Percentiles rank a stretch among this genome's conserved stretches.
phyloP scores from a whole-genome alignment of 2,888 invertebrate species.

The Himalopsyche japonica region DNA sequence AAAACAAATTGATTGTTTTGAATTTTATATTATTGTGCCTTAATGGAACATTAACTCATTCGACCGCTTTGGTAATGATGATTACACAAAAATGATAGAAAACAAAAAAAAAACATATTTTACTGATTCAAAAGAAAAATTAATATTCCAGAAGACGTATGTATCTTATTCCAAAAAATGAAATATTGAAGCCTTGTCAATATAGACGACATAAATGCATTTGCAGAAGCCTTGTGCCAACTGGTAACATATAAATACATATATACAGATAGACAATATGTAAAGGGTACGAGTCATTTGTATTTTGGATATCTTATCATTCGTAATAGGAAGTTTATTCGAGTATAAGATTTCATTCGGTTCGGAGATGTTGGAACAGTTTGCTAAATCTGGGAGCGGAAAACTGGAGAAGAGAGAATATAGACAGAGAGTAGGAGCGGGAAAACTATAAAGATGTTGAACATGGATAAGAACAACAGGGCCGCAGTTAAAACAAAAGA shows the following conservation, averaged over 20 bases:
- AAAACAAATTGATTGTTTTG: too few relatives aligned
- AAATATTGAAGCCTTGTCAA: neutral
- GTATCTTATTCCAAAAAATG: neutral
- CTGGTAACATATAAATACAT: neutral
- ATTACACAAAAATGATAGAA: too few relatives aligned
- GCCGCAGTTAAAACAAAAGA: neutral
- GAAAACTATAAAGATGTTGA: neutral
- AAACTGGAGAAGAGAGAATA: neutral
- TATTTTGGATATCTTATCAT: slow-evolving; percentile 9
- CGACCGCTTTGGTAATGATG: too few relatives aligned
- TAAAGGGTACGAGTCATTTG: neutral
- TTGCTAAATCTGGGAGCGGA: neutral
- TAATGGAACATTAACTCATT: too few relatives aligned
- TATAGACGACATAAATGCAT: neutral
- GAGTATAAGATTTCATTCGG: slow-evolving; percentile 10
- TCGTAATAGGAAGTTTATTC: slow-evolving; percentile 11
- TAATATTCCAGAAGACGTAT: neutral
- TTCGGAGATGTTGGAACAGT: neutral
- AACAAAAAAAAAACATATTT: too few relatives aligned
- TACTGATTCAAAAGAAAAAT: neutral
- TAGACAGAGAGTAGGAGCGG: neutral
- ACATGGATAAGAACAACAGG: neutral
- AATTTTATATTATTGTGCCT: too few relatives aligned
- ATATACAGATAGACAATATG: neutral
- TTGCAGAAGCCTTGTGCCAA: neutral